Evolutionary conservation across 2,797 vertebrate genomes (phyloP).

Genomic region (Poecilia wingei): DNA sequence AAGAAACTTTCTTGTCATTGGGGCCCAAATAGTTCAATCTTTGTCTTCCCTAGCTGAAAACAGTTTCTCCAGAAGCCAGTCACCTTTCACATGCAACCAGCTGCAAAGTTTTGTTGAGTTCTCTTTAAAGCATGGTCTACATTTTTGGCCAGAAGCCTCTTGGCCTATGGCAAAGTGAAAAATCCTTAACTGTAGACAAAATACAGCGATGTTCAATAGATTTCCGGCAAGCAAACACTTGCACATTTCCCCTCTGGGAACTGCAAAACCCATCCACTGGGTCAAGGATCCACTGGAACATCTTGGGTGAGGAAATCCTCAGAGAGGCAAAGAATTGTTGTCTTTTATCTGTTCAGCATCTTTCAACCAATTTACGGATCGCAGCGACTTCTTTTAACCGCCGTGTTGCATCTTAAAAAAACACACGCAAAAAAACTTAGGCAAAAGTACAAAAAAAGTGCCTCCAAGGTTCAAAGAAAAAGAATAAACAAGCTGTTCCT

Average conservation of each 20-base stretch:
- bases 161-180: background rate
- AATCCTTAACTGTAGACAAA: background rate
- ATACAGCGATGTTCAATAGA: background rate
- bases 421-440: conserved; percentile 8
- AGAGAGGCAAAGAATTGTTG: conserved; percentile 8
- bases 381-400: conserved; percentile 26
- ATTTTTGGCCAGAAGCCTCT: background rate
- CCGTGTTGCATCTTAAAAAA: conserved; percentile 6
- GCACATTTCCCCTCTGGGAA: background rate
- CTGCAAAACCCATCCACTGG: background rate
- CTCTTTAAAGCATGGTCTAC: background rate
- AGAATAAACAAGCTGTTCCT: conserved; percentile 39
- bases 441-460: background rate
- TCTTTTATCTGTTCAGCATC: conserved; percentile 2
- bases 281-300: conserved; percentile 11
- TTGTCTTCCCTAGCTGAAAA: background rate
- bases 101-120: background rate
- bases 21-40: background rate
- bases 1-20: background rate
- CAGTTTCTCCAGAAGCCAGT: background rate
- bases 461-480: conserved; percentile 21
- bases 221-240: background rate
- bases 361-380: conserved; percentile 4
- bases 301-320: conserved; percentile 8
- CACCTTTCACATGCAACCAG: background rate